Evolutionary conservation across 2,888 invertebrate genomes (phyloP).

Genomic region (Spatulosminthurus flaviceps): DNA sequence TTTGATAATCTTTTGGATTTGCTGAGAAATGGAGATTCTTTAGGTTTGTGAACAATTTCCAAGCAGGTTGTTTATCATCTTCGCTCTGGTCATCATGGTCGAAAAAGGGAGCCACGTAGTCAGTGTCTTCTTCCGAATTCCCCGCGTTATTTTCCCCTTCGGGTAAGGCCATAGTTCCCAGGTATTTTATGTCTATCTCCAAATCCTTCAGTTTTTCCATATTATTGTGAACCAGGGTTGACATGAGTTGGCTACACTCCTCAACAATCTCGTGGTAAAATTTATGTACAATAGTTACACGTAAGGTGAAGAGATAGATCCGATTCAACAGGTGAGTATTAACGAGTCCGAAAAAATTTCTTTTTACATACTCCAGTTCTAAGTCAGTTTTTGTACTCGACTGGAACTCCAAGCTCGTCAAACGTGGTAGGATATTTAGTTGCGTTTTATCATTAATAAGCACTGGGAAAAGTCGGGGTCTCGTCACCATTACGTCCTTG

Average conservation of each 20-base stretch:
- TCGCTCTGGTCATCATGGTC: neutral
- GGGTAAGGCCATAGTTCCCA: neutral
- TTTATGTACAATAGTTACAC: conserved; percentile 22
- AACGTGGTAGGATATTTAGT: neutral
- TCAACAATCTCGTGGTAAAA: conserved; percentile 15
- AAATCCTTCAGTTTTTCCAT: neutral
- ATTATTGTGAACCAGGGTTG: conserved; percentile 2
- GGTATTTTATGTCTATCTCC: conserved; percentile 25
- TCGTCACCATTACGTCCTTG: conserved; percentile 1
- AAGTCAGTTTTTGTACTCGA: neutral
- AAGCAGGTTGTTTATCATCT: conserved; percentile 4
- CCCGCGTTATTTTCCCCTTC: neutral
- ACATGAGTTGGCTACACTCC: conserved; percentile 21
- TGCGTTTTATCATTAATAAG: neutral
- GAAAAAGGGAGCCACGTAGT: neutral
- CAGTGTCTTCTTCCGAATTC: neutral
- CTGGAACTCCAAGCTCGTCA: neutral
- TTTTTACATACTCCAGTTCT: conserved; percentile 20
- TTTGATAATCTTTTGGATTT: neutral
- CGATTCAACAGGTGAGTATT: neutral
- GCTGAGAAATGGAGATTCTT: conserved; percentile 11
- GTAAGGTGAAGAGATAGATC: neutral
- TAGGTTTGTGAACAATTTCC: conserved; percentile 13
- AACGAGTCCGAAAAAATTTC: conserved; percentile 3
- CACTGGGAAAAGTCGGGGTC: conserved; percentile 25